Evolutionary conservation across 2,888 invertebrate species (phyloP).

Genomic region (Elysia crispata): DNA sequence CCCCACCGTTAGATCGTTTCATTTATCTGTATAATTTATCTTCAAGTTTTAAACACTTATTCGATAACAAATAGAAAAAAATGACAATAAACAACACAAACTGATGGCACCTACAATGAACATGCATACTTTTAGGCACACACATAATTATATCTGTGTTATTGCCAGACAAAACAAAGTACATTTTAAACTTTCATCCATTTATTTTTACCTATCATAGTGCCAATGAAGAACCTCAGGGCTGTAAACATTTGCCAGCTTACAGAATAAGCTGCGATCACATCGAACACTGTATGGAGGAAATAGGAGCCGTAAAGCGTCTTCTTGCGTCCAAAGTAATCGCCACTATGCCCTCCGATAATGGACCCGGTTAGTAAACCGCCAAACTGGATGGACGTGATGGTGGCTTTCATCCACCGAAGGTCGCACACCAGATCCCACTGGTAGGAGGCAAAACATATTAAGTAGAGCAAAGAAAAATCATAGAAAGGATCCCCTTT

Average conservation of each 20-base stretch:
- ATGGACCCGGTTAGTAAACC: slow-evolving; percentile 46
- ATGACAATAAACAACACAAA: too few species aligned
- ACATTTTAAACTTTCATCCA: too few species aligned
- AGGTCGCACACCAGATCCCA: slow-evolving; percentile 51
- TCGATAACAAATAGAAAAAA: too few species aligned
- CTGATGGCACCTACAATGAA: too few species aligned
- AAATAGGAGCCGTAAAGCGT: slow-evolving; percentile 53
- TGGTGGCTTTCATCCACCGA: slow-evolving; percentile 37
- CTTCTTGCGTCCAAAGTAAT: slow-evolving; percentile 62
- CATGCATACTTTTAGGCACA: too few species aligned
- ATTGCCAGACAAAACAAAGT: too few species aligned
- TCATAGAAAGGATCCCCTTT: neutral
- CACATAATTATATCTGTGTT: too few species aligned
- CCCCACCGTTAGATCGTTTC: too few species aligned
- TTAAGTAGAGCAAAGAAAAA: too few species aligned
- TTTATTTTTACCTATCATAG: slow-evolving; percentile 43
- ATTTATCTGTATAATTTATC: too few species aligned
- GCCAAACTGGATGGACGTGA: slow-evolving; percentile 49
- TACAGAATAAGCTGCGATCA: slow-evolving; percentile 56
- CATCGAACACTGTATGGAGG: slow-evolving; percentile 53
- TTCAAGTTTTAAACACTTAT: too few species aligned
- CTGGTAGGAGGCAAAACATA: slow-evolving; percentile 36
- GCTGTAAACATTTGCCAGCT: slow-evolving; percentile 64
- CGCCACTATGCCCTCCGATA: slow-evolving; percentile 58
- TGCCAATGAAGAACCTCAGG: slow-evolving; percentile 42